A percentile compares a stretch with the other conserved stretches of the same genome.
Conservation (phyloP, 2,888 invertebrate genomes). For the Meta bourneti region DNA sequence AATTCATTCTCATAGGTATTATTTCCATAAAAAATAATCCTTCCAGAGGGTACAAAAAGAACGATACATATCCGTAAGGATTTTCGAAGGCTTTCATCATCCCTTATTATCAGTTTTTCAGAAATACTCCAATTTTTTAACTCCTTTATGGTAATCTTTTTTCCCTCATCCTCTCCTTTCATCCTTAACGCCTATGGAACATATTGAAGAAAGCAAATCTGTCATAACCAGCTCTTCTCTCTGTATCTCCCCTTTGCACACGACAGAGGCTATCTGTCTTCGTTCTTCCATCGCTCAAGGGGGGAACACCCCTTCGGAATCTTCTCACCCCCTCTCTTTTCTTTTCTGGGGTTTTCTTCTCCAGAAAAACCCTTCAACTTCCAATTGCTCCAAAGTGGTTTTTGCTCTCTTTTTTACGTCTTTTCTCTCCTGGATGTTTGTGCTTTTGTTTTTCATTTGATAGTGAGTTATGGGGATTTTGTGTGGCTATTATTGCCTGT, state of each 20-base stretch:
- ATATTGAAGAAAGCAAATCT: conserved; percentile 72
- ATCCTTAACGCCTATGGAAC: conserved; percentile 51
- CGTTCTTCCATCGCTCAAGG: conserved; percentile 47
- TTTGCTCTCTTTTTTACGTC: conserved; percentile 15
- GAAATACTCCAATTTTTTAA: conserved; percentile 54
- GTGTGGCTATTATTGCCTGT: conserved; percentile 51
- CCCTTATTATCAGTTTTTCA: conserved; percentile 56
- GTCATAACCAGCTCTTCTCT: conserved; percentile 60
- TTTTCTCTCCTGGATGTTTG: conserved; percentile 17
- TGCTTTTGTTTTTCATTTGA: conserved; percentile 42
- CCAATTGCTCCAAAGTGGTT: conserved; percentile 67
- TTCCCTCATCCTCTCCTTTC: neutral
- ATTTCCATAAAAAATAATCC: conserved; percentile 1
- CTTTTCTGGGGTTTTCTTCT: neutral
- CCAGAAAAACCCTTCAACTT: conserved; percentile 57
- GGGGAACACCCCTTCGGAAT: conserved; percentile 25
- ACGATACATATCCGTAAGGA: neutral
- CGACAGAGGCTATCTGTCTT: conserved; percentile 69
- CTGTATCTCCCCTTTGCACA: conserved; percentile 57
- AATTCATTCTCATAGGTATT: neutral
- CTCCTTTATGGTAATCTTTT: conserved; percentile 25
- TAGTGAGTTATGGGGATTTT: conserved; percentile 57
- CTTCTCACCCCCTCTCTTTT: conserved; percentile 1
- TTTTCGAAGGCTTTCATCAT: conserved; percentile 32
- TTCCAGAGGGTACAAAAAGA: conserved; percentile 9